Conservation (phyloP, 2,113 vertebrate species). For the Cyprinodon brontotheroides region DNA sequence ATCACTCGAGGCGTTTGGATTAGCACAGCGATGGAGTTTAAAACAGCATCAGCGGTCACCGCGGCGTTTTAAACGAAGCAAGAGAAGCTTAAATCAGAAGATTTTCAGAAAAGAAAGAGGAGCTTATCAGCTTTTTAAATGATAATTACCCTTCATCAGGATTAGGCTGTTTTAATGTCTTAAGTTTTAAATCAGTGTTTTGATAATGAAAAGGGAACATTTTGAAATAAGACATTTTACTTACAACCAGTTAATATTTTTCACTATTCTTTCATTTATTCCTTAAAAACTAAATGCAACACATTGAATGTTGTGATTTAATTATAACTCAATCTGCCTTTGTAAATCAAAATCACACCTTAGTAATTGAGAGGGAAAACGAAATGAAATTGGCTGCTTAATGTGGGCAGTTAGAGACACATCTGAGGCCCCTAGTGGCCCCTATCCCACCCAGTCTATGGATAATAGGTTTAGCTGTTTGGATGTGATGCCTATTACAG, state of each 20-base stretch:
- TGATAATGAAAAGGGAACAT: slow-evolving; percentile 10
- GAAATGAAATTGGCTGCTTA: slow-evolving; percentile 52
- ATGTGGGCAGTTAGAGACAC: slow-evolving; percentile 37
- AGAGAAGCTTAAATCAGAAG: slow-evolving; percentile 68
- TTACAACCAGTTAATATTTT: not conserved
- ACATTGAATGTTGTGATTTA: slow-evolving; percentile 46
- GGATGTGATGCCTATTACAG: slow-evolving; percentile 51
- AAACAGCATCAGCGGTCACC: slow-evolving; percentile 76
- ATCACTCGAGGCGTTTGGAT: slow-evolving; percentile 84
- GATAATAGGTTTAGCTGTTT: slow-evolving; percentile 63
- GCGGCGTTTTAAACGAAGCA: slow-evolving; percentile 53
- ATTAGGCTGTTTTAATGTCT: slow-evolving; percentile 67
- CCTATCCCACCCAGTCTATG: slow-evolving; percentile 49
- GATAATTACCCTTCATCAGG: slow-evolving; percentile 78
- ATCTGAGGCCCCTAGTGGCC: slow-evolving; percentile 28
- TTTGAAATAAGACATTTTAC: slow-evolving; percentile 8
- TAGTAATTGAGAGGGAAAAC: slow-evolving; percentile 54
- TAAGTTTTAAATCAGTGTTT: slow-evolving; percentile 67
- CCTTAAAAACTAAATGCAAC: not conserved
- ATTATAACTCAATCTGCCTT: slow-evolving; percentile 59
- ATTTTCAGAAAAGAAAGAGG: slow-evolving; percentile 76
- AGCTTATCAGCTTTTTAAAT: slow-evolving; percentile 79
- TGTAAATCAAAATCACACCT: slow-evolving; percentile 61
- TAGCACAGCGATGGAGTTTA: slow-evolving; percentile 82
- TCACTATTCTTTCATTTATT: not conserved